A percentile compares a stretch with the other conserved stretches of the same genome.
phyloP scores from a whole-genome alignment of 2,113 vertebrate species.

The Pteruthius melanotis region DNA sequence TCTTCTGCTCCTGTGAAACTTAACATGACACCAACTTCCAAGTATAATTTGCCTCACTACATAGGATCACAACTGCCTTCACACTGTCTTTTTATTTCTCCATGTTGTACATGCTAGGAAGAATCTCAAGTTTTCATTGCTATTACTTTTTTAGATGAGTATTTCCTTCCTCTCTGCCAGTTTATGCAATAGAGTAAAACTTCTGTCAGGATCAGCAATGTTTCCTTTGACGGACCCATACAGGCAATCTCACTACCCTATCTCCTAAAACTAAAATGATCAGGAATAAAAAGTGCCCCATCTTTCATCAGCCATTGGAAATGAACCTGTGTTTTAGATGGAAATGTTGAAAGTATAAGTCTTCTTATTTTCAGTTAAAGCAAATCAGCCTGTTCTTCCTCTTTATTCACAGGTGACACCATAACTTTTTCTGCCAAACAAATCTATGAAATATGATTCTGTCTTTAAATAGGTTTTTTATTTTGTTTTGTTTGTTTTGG shows the following conservation, averaged over 20 bases:
- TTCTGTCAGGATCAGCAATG: not conserved
- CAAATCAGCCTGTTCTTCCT: not conserved
- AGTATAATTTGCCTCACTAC: not conserved
- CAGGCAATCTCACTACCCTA: not conserved
- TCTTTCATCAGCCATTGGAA: not conserved
- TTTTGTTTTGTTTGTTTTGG: not conserved
- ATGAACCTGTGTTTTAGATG: not conserved
- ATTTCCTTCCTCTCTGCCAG: slow-evolving; percentile 20
- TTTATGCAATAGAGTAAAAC: slow-evolving; percentile 1
- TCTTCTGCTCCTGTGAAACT: not conserved
- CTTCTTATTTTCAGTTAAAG: not conserved
- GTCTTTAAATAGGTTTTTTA: not conserved
- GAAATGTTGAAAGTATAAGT: not conserved
- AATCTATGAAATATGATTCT: not conserved
- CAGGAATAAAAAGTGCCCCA: not conserved
- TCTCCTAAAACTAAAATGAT: not conserved
- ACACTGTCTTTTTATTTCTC: not conserved
- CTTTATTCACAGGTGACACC: not conserved
- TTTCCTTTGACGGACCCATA: not conserved
- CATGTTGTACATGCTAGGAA: not conserved
- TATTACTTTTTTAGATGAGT: not conserved
- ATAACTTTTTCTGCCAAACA: not conserved
- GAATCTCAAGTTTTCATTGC: not conserved
- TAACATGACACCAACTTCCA: not conserved
- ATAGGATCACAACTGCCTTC: not conserved